These are phyloP conservation scores for Cylloceria caligata DNA, from an alignment of 2,888 invertebrate species.

Conservation along the genomic window DNA sequence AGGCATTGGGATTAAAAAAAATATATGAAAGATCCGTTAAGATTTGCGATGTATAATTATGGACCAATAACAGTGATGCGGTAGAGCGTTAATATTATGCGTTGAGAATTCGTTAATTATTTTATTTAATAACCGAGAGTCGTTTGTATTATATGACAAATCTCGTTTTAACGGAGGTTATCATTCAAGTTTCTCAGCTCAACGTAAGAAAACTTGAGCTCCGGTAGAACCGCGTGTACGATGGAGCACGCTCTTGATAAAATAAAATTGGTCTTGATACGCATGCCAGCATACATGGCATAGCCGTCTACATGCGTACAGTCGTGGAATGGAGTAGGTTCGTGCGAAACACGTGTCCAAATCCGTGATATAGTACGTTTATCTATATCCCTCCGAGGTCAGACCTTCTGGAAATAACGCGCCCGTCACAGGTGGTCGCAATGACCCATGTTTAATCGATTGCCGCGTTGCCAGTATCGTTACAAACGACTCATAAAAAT, in stretches of 20 bases:
- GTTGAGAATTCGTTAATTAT: not conserved
- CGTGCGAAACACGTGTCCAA: constrained; percentile 16
- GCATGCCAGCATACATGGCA: constrained; percentile 10
- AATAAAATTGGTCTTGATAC: constrained; percentile 33
- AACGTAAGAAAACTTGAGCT: constrained; percentile 7
- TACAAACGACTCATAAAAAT: too few relatives aligned
- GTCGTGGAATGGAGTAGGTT: not conserved
- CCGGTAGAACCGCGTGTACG: not conserved
- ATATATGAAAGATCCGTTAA: too few relatives aligned
- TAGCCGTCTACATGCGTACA: not conserved
- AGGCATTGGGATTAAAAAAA: too few relatives aligned
- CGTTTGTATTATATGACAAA: not conserved
- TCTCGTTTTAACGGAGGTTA: not conserved
- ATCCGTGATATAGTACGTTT: constrained; percentile 28
- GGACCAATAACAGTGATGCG: too few relatives aligned
- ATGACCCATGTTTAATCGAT: too few relatives aligned
- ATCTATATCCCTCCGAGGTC: too few relatives aligned
- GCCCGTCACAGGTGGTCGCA: too few relatives aligned
- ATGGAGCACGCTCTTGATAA: not conserved
- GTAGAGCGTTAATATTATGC: not conserved
- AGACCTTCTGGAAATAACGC: too few relatives aligned
- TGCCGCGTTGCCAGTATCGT: too few relatives aligned
- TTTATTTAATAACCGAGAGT: not conserved
- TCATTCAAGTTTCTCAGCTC: not conserved
- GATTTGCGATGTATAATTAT: too few relatives aligned